Evolutionary conservation across 2,113 vertebrate species (phyloP).

Genomic region (Passerina amoena): DNA sequence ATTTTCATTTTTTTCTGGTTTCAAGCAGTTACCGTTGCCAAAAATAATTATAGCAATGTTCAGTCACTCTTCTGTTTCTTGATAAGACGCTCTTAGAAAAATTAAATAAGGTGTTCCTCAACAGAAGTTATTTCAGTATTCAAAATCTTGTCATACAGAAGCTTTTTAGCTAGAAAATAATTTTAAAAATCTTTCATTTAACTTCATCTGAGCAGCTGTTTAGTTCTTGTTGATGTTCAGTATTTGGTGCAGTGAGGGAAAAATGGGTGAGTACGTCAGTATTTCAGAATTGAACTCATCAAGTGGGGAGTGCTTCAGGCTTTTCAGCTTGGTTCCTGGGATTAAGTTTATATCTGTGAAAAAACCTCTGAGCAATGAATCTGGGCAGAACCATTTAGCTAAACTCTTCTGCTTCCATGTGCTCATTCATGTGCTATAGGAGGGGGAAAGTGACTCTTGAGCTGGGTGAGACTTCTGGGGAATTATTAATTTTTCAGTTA

Average conservation of each 20-base stretch:
- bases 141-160: background rate
- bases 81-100: background rate
- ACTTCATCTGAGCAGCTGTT: background rate
- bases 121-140: background rate
- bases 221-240: background rate
- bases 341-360: background rate
- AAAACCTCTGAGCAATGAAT: background rate
- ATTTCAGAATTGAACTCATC: background rate
- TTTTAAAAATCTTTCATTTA: background rate
- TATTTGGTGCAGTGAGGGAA: background rate
- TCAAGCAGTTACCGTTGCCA: background rate
- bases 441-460: background rate
- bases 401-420: background rate
- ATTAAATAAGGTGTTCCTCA: background rate
- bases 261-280: background rate
- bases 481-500: background rate
- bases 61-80: background rate
- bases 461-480: background rate
- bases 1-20: conserved; percentile 4
- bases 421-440: background rate
- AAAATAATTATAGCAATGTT: background rate
- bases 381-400: background rate
- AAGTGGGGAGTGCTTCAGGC: background rate
- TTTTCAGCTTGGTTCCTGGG: background rate
- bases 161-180: background rate